A percentile compares a stretch with the other conserved stretches of the same genome.
Evolutionary conservation across 2,113 vertebrate genomes (phyloP).

Genomic region (Conger conger): DNA sequence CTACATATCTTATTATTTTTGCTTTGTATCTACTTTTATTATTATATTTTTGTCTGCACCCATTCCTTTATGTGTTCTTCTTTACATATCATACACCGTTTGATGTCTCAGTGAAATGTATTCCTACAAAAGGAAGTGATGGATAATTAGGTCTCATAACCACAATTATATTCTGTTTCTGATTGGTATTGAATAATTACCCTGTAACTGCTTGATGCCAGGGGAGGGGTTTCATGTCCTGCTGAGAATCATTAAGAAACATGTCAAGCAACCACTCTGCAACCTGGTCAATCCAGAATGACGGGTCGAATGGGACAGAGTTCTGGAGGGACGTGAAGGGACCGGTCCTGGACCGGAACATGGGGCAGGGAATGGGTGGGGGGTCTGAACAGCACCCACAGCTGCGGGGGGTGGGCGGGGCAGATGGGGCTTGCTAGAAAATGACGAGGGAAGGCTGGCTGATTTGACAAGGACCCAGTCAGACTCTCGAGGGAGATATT

Average conservation of each 20-base stretch:
- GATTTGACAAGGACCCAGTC: constrained; percentile 86
- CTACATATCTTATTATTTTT: constrained; percentile 63
- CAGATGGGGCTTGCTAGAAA: constrained; percentile 60
- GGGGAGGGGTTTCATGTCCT: constrained; percentile 24
- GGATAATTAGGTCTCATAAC: constrained; percentile 65
- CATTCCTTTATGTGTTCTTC: constrained; percentile 52
- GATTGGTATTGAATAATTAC: constrained; percentile 70
- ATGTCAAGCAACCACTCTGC: constrained; percentile 10
- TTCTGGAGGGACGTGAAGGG: constrained; percentile 45
- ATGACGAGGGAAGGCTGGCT: constrained; percentile 83
- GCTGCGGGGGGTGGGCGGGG: constrained; percentile 42
- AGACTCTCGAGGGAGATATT: constrained; percentile 87
- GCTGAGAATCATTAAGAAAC: constrained; percentile 9
- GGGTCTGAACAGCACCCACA: constrained; percentile 51
- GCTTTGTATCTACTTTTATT: constrained; percentile 66
- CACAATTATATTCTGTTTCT: constrained; percentile 68
- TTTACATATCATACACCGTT: constrained; percentile 67
- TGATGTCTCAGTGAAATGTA: constrained; percentile 65
- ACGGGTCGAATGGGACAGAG: constrained; percentile 48
- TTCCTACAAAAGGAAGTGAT: constrained; percentile 71
- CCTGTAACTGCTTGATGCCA: constrained; percentile 49
- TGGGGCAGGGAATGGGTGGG: constrained; percentile 37
- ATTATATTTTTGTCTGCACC: constrained; percentile 55
- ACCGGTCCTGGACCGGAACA: background rate
- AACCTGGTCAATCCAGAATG: background rate